Conservation (phyloP, 2,888 invertebrate species). For the Nemotelus pantherinus region DNA sequence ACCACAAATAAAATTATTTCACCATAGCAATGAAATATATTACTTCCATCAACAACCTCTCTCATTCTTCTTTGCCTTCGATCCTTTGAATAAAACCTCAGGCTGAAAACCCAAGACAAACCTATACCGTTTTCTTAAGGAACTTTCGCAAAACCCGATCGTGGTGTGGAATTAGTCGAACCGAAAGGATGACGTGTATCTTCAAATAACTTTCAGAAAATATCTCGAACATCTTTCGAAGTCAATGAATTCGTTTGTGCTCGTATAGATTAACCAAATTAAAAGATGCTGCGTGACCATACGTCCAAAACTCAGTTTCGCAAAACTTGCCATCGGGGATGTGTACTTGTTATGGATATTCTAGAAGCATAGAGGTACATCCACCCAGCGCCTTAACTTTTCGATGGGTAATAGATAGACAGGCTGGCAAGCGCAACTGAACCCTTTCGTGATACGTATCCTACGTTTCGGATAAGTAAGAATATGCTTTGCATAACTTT, state of each 20-base stretch:
- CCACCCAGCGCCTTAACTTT: not conserved
- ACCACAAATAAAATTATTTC: no score
- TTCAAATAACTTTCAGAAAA: no score
- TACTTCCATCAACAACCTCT: no score
- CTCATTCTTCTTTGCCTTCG: no score
- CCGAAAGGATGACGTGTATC: no score
- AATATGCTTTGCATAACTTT: slow-evolving; percentile 32
- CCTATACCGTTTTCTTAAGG: no score
- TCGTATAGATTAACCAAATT: not conserved
- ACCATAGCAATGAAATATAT: no score
- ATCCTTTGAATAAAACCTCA: no score
- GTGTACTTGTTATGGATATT: not conserved
- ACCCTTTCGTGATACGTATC: not conserved
- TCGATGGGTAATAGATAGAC: not conserved
- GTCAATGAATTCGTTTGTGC: not conserved
- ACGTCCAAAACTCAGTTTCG: not conserved
- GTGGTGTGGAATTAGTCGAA: no score
- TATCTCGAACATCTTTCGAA: not conserved
- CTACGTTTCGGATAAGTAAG: not conserved
- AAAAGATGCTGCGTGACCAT: slow-evolving; percentile 22
- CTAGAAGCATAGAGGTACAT: not conserved
- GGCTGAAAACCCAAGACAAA: no score
- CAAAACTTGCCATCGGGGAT: not conserved
- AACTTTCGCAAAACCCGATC: no score
- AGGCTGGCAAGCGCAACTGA: no score